phyloP scores from a whole-genome alignment of 2,113 vertebrate genomes.

The Pampusana beccarii region DNA sequence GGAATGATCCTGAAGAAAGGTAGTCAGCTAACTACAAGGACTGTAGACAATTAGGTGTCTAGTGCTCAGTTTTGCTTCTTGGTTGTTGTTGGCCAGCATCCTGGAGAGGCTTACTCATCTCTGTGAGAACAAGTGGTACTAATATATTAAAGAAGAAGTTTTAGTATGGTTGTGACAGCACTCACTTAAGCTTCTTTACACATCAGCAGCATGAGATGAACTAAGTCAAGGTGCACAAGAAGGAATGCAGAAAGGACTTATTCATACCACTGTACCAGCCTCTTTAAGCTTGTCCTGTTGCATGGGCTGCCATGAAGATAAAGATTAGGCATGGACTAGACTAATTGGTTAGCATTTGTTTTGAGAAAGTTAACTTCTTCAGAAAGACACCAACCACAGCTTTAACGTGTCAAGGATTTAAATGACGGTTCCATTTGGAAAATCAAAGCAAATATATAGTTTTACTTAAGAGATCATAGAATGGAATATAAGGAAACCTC shows the following conservation, averaged over 20 bases:
- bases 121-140: not conserved
- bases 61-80: not conserved
- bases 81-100: not conserved
- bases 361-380: not conserved
- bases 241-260: not conserved
- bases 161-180: not conserved
- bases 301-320: not conserved
- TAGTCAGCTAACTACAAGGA: not conserved
- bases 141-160: not conserved
- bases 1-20: not conserved
- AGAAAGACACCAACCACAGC: not conserved
- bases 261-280: not conserved
- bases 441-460: not conserved
- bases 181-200: not conserved
- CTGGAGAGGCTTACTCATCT: not conserved
- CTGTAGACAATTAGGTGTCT: not conserved
- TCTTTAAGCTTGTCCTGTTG: not conserved
- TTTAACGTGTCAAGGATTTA: not conserved
- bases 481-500: not conserved
- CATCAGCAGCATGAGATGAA: not conserved
- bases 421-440: not conserved
- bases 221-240: not conserved
- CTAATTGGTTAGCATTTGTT: not conserved
- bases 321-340: not conserved
- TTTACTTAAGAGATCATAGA: not conserved